Evolutionary conservation across 2,113 vertebrate species (phyloP), one percentile per base, ranked within the genome.

Genomic region (Hymenochirus boettgeri): DNA sequence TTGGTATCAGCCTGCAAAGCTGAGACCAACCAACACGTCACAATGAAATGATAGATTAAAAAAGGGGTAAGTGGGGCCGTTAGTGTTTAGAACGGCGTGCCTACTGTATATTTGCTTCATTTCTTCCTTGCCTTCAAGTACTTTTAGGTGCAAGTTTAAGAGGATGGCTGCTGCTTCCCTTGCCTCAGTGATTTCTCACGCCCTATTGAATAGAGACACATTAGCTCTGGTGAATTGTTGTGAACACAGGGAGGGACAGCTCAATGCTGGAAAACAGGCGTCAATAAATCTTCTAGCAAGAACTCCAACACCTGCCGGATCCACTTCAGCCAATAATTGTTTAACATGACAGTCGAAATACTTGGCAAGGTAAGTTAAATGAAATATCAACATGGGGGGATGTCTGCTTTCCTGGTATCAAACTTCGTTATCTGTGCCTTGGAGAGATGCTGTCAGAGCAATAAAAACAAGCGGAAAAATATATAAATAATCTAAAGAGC

Each of bases 181-280:
- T 65, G 59, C 71, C 53, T 46, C 54, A 69, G 66, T 64, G 64
- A 74, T 74, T 77, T 74, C 75, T 74, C 72, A 72, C 56, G 65
- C 55, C 61, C 64, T 75, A 72, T 77, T 75, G 72, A 74, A 56
- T 61, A 61, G 65, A 70, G 72, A 72, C 62, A 58, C 61, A 57
- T 61, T 67, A 65, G 74, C 72, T 71, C 70, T 71, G 65, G 67
- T 72, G 69, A 73, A 64, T 65, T 76, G 72, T 71, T 73, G 72
- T 73, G 72, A 74, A 69, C 71, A 60, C 56, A 52, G 12, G 69
- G 37, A 64, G 37, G 60, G 26, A 59, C 60, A 24, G 67, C 33
- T 24, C 39, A 26, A 67, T 71, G 72, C 72, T 70, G 57, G 53
- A 60, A 67, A 65, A 72, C 61, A 58, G 50, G 64, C 60, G 11